These are phyloP conservation scores for Drosophila longiperda DNA, from an alignment of 2,888 invertebrate species.

Conservation along the genomic window DNA sequence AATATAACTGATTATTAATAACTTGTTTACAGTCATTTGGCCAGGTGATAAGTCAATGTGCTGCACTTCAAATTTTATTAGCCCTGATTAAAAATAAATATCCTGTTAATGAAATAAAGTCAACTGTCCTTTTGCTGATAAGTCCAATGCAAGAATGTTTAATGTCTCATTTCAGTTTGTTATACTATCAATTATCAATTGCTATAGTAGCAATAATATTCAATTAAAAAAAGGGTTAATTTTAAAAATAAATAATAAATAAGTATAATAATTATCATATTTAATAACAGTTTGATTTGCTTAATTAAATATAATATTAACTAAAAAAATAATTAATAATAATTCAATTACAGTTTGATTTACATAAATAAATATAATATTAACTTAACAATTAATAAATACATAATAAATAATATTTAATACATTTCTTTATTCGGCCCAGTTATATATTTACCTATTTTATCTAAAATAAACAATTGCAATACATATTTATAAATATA, in stretches of 20 bases:
- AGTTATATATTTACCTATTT: background rate
- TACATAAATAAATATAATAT: background rate
- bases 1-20: slow-evolving; percentile 21
- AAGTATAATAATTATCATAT: no score
- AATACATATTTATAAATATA: background rate
- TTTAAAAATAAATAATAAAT: background rate
- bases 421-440: background rate
- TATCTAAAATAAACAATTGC: background rate
- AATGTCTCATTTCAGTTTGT: background rate
- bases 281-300: background rate
- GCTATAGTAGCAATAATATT: background rate
- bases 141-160: background rate
- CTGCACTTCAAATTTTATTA: background rate
- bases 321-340: no score
- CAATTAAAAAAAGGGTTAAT: background rate
- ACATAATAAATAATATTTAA: background rate
- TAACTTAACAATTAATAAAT: background rate
- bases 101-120: background rate
- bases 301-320: background rate
- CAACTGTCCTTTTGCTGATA: background rate
- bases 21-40: slow-evolving; percentile 13
- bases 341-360: background rate
- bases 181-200: background rate
- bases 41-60: background rate
- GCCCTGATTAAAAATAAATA: no score